Percentiles rank a stretch among this genome's conserved stretches.
phyloP scores from a whole-genome alignment of 2,888 invertebrate species.

The Glyphotaelius pellucidus region DNA sequence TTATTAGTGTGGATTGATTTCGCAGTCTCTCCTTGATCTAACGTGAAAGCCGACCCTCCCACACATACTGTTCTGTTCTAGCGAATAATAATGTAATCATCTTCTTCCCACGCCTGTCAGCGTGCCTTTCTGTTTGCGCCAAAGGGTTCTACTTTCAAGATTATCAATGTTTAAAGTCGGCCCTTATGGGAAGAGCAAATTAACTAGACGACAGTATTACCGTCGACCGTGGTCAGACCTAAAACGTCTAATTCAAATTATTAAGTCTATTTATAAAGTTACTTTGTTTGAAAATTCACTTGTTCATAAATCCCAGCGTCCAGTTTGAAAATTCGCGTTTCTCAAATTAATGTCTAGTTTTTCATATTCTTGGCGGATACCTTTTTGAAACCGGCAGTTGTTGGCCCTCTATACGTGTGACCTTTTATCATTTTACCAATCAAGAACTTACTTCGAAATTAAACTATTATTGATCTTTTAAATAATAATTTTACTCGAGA shows the following conservation, averaged over 20 bases:
- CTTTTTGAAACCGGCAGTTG: background rate
- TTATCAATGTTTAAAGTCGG: background rate
- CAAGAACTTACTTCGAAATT: background rate
- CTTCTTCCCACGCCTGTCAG: slow-evolving; percentile 36
- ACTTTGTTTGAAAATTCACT: background rate
- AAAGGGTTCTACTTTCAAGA: slow-evolving; percentile 20
- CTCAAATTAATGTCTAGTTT: background rate
- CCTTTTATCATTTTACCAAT: background rate
- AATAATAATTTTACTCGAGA: no score
- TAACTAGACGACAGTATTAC: background rate
- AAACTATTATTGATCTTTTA: background rate
- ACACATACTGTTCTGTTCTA: background rate
- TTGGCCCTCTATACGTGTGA: background rate
- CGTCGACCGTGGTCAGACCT: background rate
- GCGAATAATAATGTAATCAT: slow-evolving; percentile 32
- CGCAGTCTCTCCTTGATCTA: background rate
- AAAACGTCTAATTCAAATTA: background rate
- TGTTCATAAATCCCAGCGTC: background rate
- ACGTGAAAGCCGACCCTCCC: slow-evolving; percentile 7
- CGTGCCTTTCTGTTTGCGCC: background rate
- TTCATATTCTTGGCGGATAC: background rate
- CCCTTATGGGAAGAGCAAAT: background rate
- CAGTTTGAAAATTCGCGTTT: background rate
- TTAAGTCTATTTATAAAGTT: background rate
- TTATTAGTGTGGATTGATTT: background rate